These are phyloP conservation scores for Temnothorax rugatulus DNA, from an alignment of 2,888 invertebrate species.

Conservation along the genomic window DNA sequence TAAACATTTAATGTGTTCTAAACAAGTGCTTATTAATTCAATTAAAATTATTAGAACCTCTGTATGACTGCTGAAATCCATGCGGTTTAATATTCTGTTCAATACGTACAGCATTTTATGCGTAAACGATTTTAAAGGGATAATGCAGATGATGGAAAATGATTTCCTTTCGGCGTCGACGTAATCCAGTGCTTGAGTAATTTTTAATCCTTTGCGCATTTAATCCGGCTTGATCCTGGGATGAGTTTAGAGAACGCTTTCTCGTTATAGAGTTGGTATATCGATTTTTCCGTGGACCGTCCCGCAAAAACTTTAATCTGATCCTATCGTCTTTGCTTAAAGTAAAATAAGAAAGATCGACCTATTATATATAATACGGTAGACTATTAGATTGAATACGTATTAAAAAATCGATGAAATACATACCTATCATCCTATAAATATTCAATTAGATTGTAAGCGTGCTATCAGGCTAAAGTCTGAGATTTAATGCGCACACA, in stretches of 20 bases:
- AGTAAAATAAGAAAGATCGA: constrained; percentile 39
- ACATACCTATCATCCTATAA: not conserved
- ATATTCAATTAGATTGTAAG: constrained; percentile 33
- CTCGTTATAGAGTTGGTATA: constrained; percentile 53
- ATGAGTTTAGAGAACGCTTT: constrained; percentile 60
- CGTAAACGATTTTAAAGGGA: constrained; percentile 21
- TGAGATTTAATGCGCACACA: not conserved
- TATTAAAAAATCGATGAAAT: constrained; percentile 11
- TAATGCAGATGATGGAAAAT: constrained; percentile 22
- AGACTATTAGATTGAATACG: constrained; percentile 11
- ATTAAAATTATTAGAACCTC: not conserved
- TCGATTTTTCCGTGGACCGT: constrained; percentile 57
- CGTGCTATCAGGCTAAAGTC: constrained; percentile 4
- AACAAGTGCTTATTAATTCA: not conserved
- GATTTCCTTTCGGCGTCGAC: constrained; percentile 25
- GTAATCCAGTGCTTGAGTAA: constrained; percentile 52
- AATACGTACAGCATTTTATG: not conserved
- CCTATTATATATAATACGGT: constrained; percentile 37
- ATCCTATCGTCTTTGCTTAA: constrained; percentile 43
- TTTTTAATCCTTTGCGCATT: constrained; percentile 68
- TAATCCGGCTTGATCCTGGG: constrained; percentile 60
- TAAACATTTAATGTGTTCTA: not conserved
- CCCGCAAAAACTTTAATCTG: constrained; percentile 62
- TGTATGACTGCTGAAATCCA: not conserved
- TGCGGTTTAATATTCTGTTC: not conserved